phyloP scores from a whole-genome alignment of 2,797 vertebrate genomes.

The Schizopygopsis malacanthus region DNA sequence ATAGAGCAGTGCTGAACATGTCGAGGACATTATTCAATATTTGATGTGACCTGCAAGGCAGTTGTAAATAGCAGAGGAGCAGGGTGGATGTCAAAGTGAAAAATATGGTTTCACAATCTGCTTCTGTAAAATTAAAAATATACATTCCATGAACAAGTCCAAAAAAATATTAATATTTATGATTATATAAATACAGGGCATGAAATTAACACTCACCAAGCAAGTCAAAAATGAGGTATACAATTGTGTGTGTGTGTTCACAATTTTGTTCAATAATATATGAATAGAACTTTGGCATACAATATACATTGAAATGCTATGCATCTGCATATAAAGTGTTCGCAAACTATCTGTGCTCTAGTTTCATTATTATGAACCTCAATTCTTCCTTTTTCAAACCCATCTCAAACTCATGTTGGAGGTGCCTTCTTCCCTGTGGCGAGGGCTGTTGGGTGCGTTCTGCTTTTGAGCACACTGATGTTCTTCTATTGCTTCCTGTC shows the following conservation, averaged over 20 bases:
- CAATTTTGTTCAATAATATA: neutral
- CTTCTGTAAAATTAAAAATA: neutral
- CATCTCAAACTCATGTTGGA: constrained; percentile 19
- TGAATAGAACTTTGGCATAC: neutral
- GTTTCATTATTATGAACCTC: constrained; percentile 5
- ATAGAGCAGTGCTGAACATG: constrained; percentile 5
- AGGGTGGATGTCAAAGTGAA: constrained; percentile 17
- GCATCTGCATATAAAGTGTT: neutral
- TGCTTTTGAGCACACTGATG: constrained; percentile 45
- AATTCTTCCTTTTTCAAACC: constrained; percentile 24
- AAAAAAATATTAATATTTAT: neutral
- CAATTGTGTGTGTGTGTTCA: neutral
- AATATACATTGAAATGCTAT: neutral
- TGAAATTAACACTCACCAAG: neutral
- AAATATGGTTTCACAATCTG: constrained; percentile 21
- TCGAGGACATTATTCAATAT: constrained; percentile 35
- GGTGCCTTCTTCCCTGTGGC: neutral
- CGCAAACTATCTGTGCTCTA: neutral
- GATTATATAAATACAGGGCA: neutral
- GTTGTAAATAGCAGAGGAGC: constrained; percentile 18
- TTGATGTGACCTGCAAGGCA: constrained; percentile 46
- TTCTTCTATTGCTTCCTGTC: constrained; percentile 42
- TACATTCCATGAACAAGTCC: neutral
- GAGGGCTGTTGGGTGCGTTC: constrained; percentile 25
- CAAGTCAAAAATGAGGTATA: neutral